These are phyloP conservation scores for Margarornis squamiger DNA, from an alignment of 2,797 vertebrate genomes.

Conservation along the genomic window DNA sequence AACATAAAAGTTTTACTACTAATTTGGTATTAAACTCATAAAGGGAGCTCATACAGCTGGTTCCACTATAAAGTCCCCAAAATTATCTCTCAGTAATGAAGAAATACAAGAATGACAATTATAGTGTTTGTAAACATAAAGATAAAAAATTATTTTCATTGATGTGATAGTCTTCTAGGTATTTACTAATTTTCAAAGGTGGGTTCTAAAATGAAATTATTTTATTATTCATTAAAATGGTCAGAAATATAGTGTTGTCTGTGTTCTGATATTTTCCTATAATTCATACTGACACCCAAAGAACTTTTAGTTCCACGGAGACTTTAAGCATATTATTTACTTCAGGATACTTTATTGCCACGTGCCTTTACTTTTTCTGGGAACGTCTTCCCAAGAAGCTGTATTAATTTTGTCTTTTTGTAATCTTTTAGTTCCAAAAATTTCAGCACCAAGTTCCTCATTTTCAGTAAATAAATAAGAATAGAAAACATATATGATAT, in stretches of 20 bases:
- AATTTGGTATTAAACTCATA: background rate
- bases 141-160: background rate
- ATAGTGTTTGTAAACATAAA: background rate
- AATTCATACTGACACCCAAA: background rate
- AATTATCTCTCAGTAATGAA: background rate
- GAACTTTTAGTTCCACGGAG: background rate
- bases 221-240: background rate
- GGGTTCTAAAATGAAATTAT: background rate
- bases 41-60: background rate
- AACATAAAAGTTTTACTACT: background rate
- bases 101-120: background rate
- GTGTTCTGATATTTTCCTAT: background rate
- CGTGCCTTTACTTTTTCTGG: background rate
- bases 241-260: background rate
- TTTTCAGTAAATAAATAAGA: background rate
- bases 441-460: background rate
- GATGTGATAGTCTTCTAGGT: background rate
- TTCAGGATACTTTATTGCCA: background rate
- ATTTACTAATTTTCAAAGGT: background rate
- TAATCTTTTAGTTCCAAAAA: background rate
- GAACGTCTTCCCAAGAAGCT: background rate
- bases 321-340: background rate
- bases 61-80: background rate
- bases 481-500: background rate
- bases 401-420: background rate